Percentiles rank a stretch among this genome's conserved stretches.
These are phyloP conservation scores for Philantomba maxwellii DNA, from an alignment of 2,113 vertebrate genomes.

Conservation along the genomic window DNA sequence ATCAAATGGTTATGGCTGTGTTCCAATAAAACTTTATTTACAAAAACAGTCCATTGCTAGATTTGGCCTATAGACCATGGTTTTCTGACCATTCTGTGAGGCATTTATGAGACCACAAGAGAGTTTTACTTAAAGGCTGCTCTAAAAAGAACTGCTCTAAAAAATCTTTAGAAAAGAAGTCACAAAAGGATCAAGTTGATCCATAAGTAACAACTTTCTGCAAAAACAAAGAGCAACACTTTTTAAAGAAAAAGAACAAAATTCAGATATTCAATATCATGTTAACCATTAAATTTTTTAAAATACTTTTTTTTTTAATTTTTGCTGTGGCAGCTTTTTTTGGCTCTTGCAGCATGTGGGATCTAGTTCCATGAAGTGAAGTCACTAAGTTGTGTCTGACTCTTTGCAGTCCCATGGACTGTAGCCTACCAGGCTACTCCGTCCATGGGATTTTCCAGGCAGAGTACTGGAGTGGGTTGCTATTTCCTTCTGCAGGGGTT, in stretches of 20 bases:
- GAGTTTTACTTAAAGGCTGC: neutral
- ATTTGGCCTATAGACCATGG: neutral
- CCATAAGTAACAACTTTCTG: neutral
- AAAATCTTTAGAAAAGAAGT: neutral
- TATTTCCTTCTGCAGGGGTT: neutral
- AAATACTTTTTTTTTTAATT: neutral
- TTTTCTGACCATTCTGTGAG: neutral
- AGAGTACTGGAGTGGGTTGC: neutral
- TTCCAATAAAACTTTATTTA: neutral
- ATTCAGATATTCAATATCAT: neutral
- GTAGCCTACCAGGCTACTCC: too few relatives aligned
- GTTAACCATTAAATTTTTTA: neutral
- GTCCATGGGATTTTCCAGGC: neutral
- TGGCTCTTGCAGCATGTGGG: neutral
- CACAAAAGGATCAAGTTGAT: neutral
- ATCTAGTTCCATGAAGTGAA: neutral
- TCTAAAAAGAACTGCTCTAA: neutral
- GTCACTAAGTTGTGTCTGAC: neutral
- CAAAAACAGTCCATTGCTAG: neutral
- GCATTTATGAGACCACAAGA: neutral
- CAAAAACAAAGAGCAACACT: neutral
- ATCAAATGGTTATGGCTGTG: neutral
- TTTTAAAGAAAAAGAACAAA: neutral
- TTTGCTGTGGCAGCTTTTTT: neutral
- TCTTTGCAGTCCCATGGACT: neutral